phyloP scores from a whole-genome alignment of 1,140 invertebrate genomes.

The Saccostrea echinata region DNA sequence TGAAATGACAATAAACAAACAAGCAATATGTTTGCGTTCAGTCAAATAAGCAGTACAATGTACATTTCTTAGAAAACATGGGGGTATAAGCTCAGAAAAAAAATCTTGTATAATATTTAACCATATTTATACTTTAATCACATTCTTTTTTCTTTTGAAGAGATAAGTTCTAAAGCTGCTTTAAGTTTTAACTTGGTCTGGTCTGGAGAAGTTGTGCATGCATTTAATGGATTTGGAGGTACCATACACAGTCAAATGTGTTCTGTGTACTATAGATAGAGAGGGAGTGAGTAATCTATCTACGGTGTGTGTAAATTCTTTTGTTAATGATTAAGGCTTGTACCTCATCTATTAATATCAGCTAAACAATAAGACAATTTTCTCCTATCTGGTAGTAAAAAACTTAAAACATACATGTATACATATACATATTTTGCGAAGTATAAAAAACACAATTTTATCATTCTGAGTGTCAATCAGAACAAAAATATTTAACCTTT shows the following conservation, averaged over 20 bases:
- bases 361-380: no score
- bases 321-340: neutral
- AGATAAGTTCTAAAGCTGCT: neutral
- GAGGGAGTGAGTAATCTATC: neutral
- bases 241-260: neutral
- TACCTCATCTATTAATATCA: no score
- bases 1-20: slow-evolving; percentile 35
- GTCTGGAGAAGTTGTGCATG: slow-evolving; percentile 37
- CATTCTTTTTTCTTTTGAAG: neutral
- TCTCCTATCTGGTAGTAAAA: no score
- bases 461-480: no score
- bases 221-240: slow-evolving; percentile 21
- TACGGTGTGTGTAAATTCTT: neutral
- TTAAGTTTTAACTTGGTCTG: slow-evolving; percentile 10
- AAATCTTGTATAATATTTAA: neutral
- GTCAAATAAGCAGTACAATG: slow-evolving; percentile 5
- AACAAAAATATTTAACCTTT: no score
- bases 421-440: no score
- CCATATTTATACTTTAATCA: neutral
- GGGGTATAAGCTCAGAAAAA: slow-evolving; percentile 27
- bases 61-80: neutral
- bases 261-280: neutral
- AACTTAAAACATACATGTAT: no score
- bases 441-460: no score
- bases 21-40: slow-evolving; percentile 42